Evolutionary conservation across 2,113 vertebrate species (phyloP).

Genomic region (Edolisoma coerulescens): DNA sequence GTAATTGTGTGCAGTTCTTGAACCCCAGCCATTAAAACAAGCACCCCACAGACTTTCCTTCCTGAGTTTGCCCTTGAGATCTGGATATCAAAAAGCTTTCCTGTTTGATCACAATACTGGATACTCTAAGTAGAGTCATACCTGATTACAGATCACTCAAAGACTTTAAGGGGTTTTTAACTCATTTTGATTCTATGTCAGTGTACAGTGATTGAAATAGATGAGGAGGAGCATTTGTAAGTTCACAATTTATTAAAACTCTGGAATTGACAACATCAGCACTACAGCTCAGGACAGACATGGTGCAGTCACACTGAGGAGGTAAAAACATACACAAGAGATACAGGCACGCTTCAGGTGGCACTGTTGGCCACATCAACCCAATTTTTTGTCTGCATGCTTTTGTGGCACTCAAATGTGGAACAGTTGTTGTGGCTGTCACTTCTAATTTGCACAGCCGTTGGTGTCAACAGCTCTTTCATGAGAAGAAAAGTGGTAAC

Average conservation of each 20-base stretch:
- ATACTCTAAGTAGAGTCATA: not conserved
- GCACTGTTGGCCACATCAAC: not conserved
- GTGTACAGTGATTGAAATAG: not conserved
- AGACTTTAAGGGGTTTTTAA: not conserved
- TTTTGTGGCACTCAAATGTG: not conserved
- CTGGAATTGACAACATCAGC: not conserved
- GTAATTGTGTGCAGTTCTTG: not conserved
- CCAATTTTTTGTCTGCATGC: not conserved
- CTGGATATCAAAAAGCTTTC: not conserved
- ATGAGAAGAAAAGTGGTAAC: not conserved
- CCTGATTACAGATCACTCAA: not conserved
- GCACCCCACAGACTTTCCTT: not conserved
- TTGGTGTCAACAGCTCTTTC: constrained; percentile 17
- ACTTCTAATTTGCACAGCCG: constrained; percentile 6
- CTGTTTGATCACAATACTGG: not conserved
- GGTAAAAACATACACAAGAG: not conserved
- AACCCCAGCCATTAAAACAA: not conserved
- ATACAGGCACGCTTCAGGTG: not conserved
- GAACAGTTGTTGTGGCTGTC: constrained; percentile 40
- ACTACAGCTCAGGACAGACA: not conserved
- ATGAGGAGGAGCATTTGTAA: not conserved
- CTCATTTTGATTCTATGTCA: not conserved
- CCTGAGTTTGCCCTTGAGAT: not conserved
- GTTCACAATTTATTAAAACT: not conserved
- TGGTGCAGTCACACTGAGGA: not conserved